phyloP scores from a whole-genome alignment of 2,113 vertebrate species.

The Rhinopomastus cyanomelas region DNA sequence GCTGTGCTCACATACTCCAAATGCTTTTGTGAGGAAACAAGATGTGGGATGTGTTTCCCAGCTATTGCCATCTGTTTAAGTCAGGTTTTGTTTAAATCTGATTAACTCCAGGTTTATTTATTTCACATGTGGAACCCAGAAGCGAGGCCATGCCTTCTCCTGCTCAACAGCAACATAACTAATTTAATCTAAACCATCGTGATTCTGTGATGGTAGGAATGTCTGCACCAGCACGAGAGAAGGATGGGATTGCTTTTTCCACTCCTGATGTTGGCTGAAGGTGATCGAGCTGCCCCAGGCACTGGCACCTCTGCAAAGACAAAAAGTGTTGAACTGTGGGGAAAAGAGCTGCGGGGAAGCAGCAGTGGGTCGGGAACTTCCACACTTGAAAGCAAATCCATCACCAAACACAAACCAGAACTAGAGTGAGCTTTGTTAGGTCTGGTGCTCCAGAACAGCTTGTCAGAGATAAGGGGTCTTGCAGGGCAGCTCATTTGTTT shows the following conservation, averaged over 20 bases:
- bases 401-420: neutral
- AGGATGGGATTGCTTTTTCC: neutral
- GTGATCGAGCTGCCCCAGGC: neutral
- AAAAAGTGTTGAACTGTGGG: neutral
- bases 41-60: neutral
- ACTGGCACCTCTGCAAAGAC: neutral
- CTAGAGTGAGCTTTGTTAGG: neutral
- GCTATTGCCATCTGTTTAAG: conserved; percentile 31
- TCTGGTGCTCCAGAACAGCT: neutral
- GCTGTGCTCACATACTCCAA: neutral
- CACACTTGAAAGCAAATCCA: neutral
- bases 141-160: neutral
- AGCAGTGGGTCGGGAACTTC: neutral
- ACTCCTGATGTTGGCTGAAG: neutral
- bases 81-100: neutral
- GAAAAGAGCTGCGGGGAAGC: neutral
- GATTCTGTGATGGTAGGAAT: neutral
- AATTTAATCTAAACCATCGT: neutral
- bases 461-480: neutral
- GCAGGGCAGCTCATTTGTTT: neutral
- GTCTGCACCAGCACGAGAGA: neutral
- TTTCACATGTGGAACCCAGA: neutral
- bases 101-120: neutral
- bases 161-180: neutral
- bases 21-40: conserved; percentile 8